These are phyloP conservation scores for Numenius phaeopus DNA, from an alignment of 2,797 vertebrate species.

Conservation along the genomic window DNA sequence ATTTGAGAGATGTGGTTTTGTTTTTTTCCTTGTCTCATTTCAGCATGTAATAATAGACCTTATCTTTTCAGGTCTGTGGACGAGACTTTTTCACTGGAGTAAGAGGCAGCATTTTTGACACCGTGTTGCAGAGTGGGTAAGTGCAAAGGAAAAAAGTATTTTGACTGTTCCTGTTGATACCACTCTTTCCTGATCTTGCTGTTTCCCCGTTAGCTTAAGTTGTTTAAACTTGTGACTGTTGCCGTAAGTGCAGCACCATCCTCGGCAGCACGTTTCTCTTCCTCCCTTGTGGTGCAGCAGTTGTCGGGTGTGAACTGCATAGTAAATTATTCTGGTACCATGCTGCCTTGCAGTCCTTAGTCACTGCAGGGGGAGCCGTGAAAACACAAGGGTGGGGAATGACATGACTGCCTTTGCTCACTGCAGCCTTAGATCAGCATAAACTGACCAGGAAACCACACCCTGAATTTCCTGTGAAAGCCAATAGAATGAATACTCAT, in stretches of 20 bases:
- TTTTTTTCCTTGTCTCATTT: background rate
- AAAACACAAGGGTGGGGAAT: background rate
- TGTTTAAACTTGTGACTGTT: background rate
- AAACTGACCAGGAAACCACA: background rate
- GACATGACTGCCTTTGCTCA: background rate
- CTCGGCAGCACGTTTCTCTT: background rate
- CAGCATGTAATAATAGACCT: background rate
- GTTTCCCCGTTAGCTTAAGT: background rate
- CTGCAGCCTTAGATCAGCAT: background rate
- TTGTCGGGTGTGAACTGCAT: background rate
- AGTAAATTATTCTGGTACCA: background rate
- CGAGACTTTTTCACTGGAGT: fast-evolving
- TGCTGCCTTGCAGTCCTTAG: background rate
- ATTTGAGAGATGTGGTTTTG: background rate
- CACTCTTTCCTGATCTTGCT: background rate
- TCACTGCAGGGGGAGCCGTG: background rate
- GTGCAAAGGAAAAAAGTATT: background rate
- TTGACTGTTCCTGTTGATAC: background rate
- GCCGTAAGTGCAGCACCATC: background rate
- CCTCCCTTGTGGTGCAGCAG: background rate
- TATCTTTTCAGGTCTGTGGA: background rate
- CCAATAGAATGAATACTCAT: background rate
- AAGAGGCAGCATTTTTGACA: background rate
- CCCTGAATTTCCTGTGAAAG: background rate
- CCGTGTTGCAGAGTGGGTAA: background rate